Evolutionary conservation across 2,797 vertebrate genomes (phyloP).

Genomic region (Girardinus metallicus): DNA sequence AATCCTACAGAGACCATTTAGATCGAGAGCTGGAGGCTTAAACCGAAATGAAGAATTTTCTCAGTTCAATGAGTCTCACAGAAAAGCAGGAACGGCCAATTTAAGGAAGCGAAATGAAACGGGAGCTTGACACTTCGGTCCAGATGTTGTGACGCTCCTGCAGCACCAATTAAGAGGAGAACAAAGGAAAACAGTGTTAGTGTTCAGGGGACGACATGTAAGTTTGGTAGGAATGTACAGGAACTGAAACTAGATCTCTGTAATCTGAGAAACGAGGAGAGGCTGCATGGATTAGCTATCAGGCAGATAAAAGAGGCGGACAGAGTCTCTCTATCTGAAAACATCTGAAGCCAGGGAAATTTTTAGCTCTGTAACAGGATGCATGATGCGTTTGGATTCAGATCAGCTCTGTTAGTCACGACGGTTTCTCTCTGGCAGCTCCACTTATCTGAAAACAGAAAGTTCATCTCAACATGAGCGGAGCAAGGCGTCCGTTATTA

Average conservation of each 20-base stretch:
- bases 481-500: neutral
- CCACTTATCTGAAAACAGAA: slow-evolving; percentile 10
- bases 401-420: slow-evolving; percentile 10
- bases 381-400: slow-evolving; percentile 26
- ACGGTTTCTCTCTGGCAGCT: neutral
- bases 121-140: slow-evolving; percentile 7
- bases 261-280: slow-evolving; percentile 21
- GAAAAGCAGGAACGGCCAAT: slow-evolving; percentile 24
- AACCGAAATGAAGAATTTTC: slow-evolving; percentile 52
- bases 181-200: slow-evolving; percentile 4
- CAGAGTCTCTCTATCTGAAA: slow-evolving; percentile 22
- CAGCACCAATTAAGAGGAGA: slow-evolving; percentile 23
- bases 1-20: slow-evolving; percentile 30
- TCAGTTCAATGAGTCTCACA: slow-evolving; percentile 38
- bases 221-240: slow-evolving; percentile 17
- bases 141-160: neutral
- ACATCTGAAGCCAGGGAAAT: slow-evolving; percentile 21
- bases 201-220: neutral
- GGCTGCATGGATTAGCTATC: slow-evolving; percentile 13
- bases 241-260: slow-evolving; percentile 3
- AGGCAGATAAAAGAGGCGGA: slow-evolving; percentile 14
- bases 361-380: slow-evolving; percentile 37
- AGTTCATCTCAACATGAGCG: neutral
- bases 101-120: slow-evolving; percentile 32
- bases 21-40: slow-evolving; percentile 21